These are phyloP conservation scores for Sebastes kiyomatsui DNA, from an alignment of 2,797 vertebrate genomes.

Conservation along the genomic window DNA sequence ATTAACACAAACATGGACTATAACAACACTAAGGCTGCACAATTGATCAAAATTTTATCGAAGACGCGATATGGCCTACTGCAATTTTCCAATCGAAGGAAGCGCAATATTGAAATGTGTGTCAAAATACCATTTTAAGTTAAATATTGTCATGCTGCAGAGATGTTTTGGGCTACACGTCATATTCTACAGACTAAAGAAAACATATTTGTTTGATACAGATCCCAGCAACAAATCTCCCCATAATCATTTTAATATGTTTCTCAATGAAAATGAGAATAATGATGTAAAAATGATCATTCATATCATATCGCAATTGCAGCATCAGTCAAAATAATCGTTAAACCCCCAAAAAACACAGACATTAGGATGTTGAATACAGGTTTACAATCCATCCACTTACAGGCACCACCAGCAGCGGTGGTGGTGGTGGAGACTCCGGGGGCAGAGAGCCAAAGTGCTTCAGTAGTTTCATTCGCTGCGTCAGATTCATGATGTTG, in stretches of 20 bases:
- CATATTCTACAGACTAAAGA: not conserved
- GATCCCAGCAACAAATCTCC: not conserved
- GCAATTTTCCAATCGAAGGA: not conserved
- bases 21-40: not conserved
- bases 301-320: not conserved
- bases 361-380: not conserved
- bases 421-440: constrained; percentile 67
- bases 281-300: not conserved
- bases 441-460: constrained; percentile 76
- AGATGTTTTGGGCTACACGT: not conserved
- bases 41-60: not conserved
- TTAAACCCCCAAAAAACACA: not conserved
- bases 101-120: not conserved
- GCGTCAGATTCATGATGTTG: constrained; percentile 70
- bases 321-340: not conserved
- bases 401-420: constrained; percentile 76
- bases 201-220: not conserved
- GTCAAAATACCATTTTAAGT: not conserved
- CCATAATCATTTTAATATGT: not conserved
- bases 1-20: not conserved
- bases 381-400: constrained; percentile 39
- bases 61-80: not conserved
- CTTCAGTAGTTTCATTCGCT: constrained; percentile 73
- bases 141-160: too few species aligned
- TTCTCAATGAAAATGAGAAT: not conserved